Evolutionary conservation across 2,888 invertebrate genomes (phyloP).

Genomic region (Flexamia atlantica): DNA sequence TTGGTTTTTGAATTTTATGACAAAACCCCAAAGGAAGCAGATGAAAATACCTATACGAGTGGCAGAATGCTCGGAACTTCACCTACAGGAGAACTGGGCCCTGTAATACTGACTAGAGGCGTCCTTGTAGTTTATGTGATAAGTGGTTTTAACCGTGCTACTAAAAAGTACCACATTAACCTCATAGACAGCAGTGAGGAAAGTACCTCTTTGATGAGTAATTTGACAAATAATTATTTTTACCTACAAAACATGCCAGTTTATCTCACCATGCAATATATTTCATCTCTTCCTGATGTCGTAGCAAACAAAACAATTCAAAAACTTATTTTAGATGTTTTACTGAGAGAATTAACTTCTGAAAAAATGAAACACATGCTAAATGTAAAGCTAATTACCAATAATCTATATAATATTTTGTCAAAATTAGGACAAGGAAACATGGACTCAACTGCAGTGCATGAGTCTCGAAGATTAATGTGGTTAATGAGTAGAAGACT

Average conservation of each 20-base stretch:
- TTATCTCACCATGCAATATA: neutral
- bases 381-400: neutral
- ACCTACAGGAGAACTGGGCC: neutral
- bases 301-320: no score
- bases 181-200: neutral
- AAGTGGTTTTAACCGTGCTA: neutral
- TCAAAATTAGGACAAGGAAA: no score
- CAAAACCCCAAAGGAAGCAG: no score
- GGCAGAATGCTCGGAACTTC: conserved; percentile 20
- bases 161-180: neutral
- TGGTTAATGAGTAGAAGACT: neutral
- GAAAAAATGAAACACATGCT: neutral
- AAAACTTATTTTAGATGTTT: no score
- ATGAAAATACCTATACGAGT: neutral
- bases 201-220: neutral
- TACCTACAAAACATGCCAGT: neutral
- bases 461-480: neutral
- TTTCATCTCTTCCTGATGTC: no score
- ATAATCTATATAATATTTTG: neutral
- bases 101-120: neutral
- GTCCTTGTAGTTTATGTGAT: neutral
- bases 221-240: neutral
- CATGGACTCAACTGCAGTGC: neutral
- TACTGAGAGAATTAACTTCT: no score
- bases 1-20: conserved; percentile 8